Base-by-base conservation (phyloP, 2,113 vertebrate genomes). In the Illadopsis cleaveri region DNA sequence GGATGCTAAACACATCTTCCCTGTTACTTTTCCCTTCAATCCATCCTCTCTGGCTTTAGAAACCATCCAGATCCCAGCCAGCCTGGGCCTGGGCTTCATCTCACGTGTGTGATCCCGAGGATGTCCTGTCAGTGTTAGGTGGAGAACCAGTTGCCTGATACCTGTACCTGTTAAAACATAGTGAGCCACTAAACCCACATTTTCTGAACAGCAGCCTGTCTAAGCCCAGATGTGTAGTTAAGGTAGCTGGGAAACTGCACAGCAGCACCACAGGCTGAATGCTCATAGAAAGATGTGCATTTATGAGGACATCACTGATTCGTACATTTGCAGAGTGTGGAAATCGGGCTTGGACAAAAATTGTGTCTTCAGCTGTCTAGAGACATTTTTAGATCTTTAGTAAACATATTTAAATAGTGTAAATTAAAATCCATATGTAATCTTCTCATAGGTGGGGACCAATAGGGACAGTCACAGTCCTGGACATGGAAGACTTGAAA, bases 1-100 rank as follows among this genome's bases (percentile, higher is more conserved):
- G 99, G 99, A 99, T 98, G 99, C 99, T 15, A 99, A 99, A 97
- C 98, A 99, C 93, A 99, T 99, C 95, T 99, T 99, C 38, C 99
- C 99, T 1, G 99, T 99, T 94, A 99, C 99, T 48, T 99, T 99
- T 92, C 99, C 99, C 0, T 99, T 99, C 94, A 99, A 98, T 96
- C 99, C 99, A 4, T 99, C 99, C 89, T 98, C 99, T 38, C 98
- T 99, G 10, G 99, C 99, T 9, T 97, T 99, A 94, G 99, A 99
- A 98, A 99, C 99, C 97, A 99, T 99, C 97, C 99, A 99, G 97
- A 99, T 99, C 93, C 99, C 99, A 44, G 69, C 98, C 97, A 99
- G 99, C 51, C 98, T 99, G 94, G 99, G 99, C 86, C 98, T 99
- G 97, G 98, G 94, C 48, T 99, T 99, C 98, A 99, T 99, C 72